Percentiles rank a stretch among this genome's conserved stretches.
phyloP scores from a whole-genome alignment of 1,140 invertebrate genomes.

The Teleopsis dalmanni region DNA sequence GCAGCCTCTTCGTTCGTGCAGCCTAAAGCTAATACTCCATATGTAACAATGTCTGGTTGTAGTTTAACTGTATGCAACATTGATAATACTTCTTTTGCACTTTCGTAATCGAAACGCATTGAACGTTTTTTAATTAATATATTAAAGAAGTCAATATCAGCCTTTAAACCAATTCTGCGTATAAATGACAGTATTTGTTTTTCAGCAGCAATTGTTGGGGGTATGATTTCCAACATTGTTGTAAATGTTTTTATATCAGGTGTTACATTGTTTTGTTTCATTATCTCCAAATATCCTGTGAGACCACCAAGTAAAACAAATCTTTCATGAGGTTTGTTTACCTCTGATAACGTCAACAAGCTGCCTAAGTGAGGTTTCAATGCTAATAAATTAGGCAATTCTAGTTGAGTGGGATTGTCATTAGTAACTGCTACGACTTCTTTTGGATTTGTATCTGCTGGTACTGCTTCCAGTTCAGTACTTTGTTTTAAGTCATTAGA shows the following conservation, averaged over 20 bases:
- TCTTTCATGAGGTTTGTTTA: slow-evolving; percentile 54
- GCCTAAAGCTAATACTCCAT: slow-evolving; percentile 72
- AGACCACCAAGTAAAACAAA: slow-evolving; percentile 75
- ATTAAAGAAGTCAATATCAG: slow-evolving; percentile 80
- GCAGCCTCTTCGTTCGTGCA: slow-evolving; percentile 58
- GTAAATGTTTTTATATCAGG: slow-evolving; percentile 76
- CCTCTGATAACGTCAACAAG: slow-evolving; percentile 51
- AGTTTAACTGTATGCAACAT: slow-evolving; percentile 56
- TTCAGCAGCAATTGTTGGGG: slow-evolving; percentile 58
- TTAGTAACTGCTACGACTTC: not conserved
- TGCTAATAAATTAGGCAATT: slow-evolving; percentile 53
- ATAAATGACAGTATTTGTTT: slow-evolving; percentile 56
- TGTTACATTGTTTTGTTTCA: slow-evolving; percentile 56
- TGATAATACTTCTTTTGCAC: slow-evolving; percentile 57
- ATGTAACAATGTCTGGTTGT: slow-evolving; percentile 70
- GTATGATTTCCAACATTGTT: slow-evolving; percentile 64
- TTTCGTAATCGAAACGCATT: slow-evolving; percentile 55
- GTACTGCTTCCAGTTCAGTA: not conserved
- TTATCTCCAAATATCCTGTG: slow-evolving; percentile 62
- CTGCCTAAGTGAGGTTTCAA: slow-evolving; percentile 49
- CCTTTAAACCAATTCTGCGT: slow-evolving; percentile 50
- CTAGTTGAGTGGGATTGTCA: slow-evolving; percentile 6
- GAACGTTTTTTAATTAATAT: slow-evolving; percentile 74
- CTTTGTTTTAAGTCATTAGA: not conserved
- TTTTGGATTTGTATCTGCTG: not conserved